Conservation (phyloP, 2,113 vertebrate species). For the Galbula dea region DNA sequence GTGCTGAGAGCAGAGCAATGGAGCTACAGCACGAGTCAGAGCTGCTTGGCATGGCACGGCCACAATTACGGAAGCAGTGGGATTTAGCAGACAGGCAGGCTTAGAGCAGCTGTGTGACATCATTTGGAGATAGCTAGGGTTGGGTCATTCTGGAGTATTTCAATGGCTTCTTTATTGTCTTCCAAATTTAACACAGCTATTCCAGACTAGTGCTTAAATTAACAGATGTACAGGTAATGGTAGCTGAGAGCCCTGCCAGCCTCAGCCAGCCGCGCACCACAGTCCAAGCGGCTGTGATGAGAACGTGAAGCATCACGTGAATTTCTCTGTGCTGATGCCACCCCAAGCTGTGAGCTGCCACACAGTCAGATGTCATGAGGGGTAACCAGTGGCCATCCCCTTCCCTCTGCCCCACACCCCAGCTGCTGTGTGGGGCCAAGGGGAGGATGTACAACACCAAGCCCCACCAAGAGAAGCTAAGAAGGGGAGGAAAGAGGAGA, state of each 20-base stretch:
- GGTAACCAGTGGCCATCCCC: rapidly evolving
- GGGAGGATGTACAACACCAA: neutral
- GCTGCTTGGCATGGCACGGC: neutral
- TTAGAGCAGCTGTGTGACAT: neutral
- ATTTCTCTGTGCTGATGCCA: neutral
- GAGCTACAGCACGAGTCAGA: neutral
- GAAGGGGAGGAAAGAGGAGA: neutral
- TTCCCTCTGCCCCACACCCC: neutral
- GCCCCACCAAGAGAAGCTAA: neutral
- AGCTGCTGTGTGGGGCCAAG: neutral
- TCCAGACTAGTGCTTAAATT: neutral
- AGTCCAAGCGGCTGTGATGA: rapidly evolving
- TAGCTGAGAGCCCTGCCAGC: neutral
- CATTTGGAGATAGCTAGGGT: neutral
- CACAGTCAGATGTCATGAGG: rapidly evolving
- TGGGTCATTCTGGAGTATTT: neutral
- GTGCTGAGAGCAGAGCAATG: neutral
- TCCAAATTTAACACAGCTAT: constrained; percentile 18
- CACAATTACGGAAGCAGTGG: neutral
- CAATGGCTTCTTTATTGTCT: neutral
- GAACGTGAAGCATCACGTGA: neutral
- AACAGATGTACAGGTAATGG: neutral
- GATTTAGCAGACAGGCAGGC: neutral
- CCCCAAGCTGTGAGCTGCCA: neutral
- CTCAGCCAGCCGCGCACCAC: neutral